Conservation (phyloP, 2,797 vertebrate genomes). For the Mormyrus hasselquistii region DNA sequence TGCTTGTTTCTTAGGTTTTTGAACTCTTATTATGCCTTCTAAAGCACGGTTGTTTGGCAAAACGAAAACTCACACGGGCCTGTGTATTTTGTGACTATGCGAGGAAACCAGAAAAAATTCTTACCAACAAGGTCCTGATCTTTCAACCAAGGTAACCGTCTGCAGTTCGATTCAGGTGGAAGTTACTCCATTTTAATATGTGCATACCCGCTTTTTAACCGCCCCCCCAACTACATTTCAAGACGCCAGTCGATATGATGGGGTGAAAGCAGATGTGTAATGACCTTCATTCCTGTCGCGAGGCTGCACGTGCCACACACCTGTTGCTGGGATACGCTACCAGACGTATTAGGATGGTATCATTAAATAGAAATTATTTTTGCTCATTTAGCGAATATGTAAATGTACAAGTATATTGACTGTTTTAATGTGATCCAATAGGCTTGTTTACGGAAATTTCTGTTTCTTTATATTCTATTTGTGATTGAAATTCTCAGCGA, state of each 20-base stretch:
- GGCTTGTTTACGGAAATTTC: neutral
- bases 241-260: slow-evolving; percentile 14
- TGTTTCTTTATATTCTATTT: neutral
- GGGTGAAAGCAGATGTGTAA: slow-evolving; percentile 23
- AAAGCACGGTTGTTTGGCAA: neutral
- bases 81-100: neutral
- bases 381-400: neutral
- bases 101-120: neutral
- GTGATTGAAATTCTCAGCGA: neutral
- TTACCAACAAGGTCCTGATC: slow-evolving; percentile 19
- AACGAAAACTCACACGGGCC: neutral
- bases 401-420: neutral
- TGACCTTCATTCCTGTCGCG: neutral
- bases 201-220: neutral
- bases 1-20: neutral
- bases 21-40: neutral
- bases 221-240: neutral
- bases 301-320: slow-evolving; percentile 25
- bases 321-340: slow-evolving; percentile 20
- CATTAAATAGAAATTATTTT: neutral
- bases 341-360: neutral
- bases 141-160: slow-evolving; percentile 3
- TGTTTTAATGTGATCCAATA: neutral
- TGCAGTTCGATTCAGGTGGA: neutral
- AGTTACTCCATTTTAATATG: slow-evolving; percentile 1